phyloP scores from a whole-genome alignment of 2,113 vertebrate genomes.

The Mastomys natalensis region DNA sequence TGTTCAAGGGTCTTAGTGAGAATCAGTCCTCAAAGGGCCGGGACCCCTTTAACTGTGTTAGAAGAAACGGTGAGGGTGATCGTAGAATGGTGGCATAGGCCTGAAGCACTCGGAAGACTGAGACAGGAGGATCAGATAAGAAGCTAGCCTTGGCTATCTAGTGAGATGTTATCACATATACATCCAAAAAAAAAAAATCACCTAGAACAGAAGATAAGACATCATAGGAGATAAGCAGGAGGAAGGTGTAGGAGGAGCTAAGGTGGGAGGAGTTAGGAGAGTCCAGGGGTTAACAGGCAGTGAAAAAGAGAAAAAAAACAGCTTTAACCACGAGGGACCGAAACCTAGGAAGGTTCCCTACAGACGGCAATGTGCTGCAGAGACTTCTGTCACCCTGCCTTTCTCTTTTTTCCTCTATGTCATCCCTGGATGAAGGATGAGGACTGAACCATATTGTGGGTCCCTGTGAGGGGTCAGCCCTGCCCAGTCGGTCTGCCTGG shows the following conservation, averaged over 20 bases:
- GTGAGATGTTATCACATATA: neutral
- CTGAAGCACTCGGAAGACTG: neutral
- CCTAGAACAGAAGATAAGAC: constrained; percentile 46
- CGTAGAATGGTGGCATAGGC: neutral
- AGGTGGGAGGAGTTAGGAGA: no score
- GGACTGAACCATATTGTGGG: neutral
- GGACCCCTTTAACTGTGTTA: neutral
- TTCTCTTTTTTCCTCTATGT: constrained; percentile 22
- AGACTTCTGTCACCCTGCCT: neutral
- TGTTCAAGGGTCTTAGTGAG: neutral
- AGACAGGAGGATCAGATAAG: neutral
- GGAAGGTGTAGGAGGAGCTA: no score
- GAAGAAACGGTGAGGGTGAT: neutral
- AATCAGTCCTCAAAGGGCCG: neutral
- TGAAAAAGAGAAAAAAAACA: constrained; percentile 45
- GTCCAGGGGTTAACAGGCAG: neutral
- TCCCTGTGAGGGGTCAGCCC: neutral
- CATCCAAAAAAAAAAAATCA: neutral
- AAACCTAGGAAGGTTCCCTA: constrained; percentile 39
- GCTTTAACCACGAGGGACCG: neutral
- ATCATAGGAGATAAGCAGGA: neutral
- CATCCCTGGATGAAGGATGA: constrained; percentile 27
- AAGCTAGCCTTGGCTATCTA: neutral
- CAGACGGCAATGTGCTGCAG: neutral
- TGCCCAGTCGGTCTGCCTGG: neutral